These are phyloP conservation scores for Pachypeltis micranthus DNA, from an alignment of 1,140 invertebrate species.

Conservation along the genomic window DNA sequence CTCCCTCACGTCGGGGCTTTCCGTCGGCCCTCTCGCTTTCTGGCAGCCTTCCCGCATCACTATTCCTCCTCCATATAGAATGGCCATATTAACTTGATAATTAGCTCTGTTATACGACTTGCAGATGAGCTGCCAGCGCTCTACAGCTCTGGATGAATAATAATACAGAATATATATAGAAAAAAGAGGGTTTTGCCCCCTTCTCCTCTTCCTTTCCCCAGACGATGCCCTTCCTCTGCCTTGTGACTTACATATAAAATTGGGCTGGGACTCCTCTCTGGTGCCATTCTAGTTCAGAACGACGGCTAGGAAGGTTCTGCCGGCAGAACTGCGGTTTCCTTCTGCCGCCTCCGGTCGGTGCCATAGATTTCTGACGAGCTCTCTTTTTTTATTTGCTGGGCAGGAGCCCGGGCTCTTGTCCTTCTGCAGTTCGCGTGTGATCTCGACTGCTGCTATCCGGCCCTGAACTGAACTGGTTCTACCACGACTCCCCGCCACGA, in stretches of 20 bases:
- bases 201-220: slow-evolving; percentile 17
- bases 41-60: slow-evolving; percentile 31
- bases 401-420: too few relatives aligned
- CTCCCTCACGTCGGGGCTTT: slow-evolving; percentile 32
- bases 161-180: slow-evolving; percentile 31
- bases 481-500: too few relatives aligned
- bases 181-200: slow-evolving; percentile 27
- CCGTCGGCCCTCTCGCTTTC: slow-evolving; percentile 26
- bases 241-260: slow-evolving; percentile 33
- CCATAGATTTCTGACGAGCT: too few relatives aligned
- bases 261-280: slow-evolving; percentile 26
- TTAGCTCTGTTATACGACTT: slow-evolving; percentile 80
- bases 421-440: too few relatives aligned
- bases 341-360: too few relatives aligned
- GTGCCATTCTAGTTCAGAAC: slow-evolving; percentile 30
- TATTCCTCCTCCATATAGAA: slow-evolving; percentile 47
- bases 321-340: too few relatives aligned
- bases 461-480: too few relatives aligned
- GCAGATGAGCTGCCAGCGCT: slow-evolving; percentile 52
- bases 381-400: too few relatives aligned
- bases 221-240: slow-evolving; percentile 20
- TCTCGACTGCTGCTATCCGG: too few relatives aligned
- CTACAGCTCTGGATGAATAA: slow-evolving; percentile 27
- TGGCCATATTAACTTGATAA: slow-evolving; percentile 79
- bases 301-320: slow-evolving; percentile 20